phyloP scores from a whole-genome alignment of 2,888 invertebrate species.

The Caenorhabditis sinica region DNA sequence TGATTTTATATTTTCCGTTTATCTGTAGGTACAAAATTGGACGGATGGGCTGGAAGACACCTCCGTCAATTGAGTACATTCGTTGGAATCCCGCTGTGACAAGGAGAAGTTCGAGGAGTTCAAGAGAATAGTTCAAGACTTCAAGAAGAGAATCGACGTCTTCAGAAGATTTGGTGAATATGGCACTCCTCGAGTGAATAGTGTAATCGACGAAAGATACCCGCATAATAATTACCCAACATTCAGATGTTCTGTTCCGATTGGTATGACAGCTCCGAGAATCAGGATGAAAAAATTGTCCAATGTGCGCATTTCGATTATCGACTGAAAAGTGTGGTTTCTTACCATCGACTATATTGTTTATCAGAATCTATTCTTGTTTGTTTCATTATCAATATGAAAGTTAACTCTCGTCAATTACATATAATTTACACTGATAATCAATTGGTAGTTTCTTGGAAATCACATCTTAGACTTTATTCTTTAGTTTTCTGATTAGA shows the following conservation, averaged over 20 bases:
- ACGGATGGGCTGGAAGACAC: not conserved
- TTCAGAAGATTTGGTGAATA: no score
- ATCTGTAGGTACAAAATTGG: conserved; percentile 2
- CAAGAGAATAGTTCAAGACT: not conserved
- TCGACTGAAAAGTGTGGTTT: not conserved
- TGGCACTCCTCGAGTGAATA: not conserved
- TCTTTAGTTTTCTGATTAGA: no score
- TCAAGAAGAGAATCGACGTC: conserved; percentile 14
- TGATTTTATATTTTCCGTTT: not conserved
- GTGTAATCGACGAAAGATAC: not conserved
- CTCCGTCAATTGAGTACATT: conserved; percentile 31
- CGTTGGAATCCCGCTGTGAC: not conserved
- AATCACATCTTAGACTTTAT: not conserved
- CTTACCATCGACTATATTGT: conserved; percentile 9
- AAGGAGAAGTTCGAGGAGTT: not conserved
- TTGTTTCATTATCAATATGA: conserved; percentile 15
- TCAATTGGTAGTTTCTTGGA: not conserved
- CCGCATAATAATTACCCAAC: no score
- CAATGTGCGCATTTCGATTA: no score
- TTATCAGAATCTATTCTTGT: conserved; percentile 22
- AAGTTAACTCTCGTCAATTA: conserved; percentile 9
- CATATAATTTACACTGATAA: conserved; percentile 36
- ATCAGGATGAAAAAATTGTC: no score
- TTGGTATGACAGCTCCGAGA: no score
- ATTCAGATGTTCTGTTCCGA: no score